phyloP scores from a whole-genome alignment of 2,113 vertebrate species.

The Panthera tigris region DNA sequence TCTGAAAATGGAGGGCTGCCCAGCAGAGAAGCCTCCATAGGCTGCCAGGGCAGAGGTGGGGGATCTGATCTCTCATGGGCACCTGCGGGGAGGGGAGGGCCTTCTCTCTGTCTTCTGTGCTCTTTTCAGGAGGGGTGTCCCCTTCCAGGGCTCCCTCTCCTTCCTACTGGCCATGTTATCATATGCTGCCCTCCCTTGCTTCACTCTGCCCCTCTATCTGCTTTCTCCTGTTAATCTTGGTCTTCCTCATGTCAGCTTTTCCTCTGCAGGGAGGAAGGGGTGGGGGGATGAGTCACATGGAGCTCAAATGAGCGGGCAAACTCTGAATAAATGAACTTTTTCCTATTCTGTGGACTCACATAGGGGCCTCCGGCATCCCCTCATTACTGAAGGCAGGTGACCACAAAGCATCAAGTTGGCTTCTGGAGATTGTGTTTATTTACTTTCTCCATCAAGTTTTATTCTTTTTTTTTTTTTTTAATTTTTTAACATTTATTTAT shows the following conservation, averaged over 20 bases:
- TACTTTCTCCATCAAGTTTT: not conserved
- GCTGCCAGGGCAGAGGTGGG: too few relatives aligned
- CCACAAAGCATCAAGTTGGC: not conserved
- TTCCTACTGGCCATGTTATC: not conserved
- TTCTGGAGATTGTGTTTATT: not conserved
- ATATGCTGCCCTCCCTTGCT: not conserved
- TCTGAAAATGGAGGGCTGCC: not conserved
- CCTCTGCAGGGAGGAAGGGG: not conserved
- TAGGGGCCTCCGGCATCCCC: not conserved
- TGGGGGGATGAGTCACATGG: not conserved
- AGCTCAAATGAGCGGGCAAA: not conserved
- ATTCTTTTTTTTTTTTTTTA: not conserved
- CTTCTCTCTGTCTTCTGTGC: not conserved
- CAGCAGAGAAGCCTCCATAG: not conserved
- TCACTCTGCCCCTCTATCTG: not conserved
- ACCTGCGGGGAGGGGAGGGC: too few relatives aligned
- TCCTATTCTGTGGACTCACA: not conserved
- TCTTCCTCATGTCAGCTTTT: not conserved
- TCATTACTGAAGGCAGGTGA: not conserved
- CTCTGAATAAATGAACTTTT: not conserved
- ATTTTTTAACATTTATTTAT: not conserved
- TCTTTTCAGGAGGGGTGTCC: not conserved
- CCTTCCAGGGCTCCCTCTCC: not conserved
- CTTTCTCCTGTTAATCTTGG: not conserved
- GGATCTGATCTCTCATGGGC: not conserved